Base-by-base conservation (phyloP, 2,888 invertebrate species). In the Strigamia transsilvanica region DNA sequence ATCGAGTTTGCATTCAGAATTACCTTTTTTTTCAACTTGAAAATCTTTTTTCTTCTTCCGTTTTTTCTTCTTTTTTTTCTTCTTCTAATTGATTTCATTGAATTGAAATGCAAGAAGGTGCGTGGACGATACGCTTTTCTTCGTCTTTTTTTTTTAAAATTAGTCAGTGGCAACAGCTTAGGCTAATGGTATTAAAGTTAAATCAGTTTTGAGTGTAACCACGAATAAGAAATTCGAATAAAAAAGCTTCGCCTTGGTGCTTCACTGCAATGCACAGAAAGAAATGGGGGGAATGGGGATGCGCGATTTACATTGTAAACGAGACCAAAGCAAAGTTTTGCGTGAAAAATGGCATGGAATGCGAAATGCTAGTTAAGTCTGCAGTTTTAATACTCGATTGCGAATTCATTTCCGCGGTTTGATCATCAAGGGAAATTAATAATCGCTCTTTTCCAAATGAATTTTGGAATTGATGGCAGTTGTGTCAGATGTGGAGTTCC, bases 381-480 rank as follows among this genome's bases (percentile, higher is more conserved):
- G 56, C n/a, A 56, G 56, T 56, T 56, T 56, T 56, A 56, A 56
- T 56, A 56, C 56, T 56, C 56, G 56, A 56, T 56, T 56, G 56
- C 56, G 56, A 56, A 56, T 56, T 56, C 56, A 56, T 56, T 56
- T 56, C 56, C 56, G 56, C 56, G 56, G 56, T 56, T 18, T 56
- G 56, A 56, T 56, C 56, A 56, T 56, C 56, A 56, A 56, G 56
- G 56, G 56, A 56, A 56, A 56, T 56, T 56, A 56, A 56, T 56
- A 56, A 56, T 56, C 56, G 56, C 56, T 56, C 56, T 56, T 56
- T 56, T 56, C 56, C 56, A 56, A 38, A 79, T 79, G 79, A 79
- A 79, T 79, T 79, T 79, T 41, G 42, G 42, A 42, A 79, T 79
- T 79, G 79, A 79, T 79, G 79, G 41, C 41, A 41, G 34, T 79